Evolutionary conservation across 2,888 invertebrate genomes (phyloP).

Genomic region (Blastobasis adustella): DNA sequence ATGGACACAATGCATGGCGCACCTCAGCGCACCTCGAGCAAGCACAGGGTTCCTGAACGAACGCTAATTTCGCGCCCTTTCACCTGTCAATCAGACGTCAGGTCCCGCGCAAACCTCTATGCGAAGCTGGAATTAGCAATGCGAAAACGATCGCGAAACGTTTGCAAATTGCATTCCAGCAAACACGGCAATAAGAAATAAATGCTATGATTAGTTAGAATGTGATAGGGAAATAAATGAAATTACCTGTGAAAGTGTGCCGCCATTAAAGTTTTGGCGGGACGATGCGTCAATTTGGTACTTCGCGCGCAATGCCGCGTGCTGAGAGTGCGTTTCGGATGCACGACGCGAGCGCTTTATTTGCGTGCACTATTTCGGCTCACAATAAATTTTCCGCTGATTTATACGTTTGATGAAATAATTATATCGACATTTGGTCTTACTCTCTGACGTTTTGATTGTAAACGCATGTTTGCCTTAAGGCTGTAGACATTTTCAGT

Average conservation of each 20-base stretch:
- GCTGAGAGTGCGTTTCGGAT: constrained; percentile 13
- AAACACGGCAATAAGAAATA: constrained; percentile 28
- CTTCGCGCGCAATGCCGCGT: constrained; percentile 33
- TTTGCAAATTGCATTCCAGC: constrained; percentile 38
- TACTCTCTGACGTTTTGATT: too few species aligned
- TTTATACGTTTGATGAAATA: constrained; percentile 40
- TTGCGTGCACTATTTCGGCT: constrained; percentile 18
- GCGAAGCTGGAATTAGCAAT: constrained; percentile 43
- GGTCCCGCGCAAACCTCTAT: constrained; percentile 30
- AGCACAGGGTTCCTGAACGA: constrained; percentile 28
- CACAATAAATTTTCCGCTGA: constrained; percentile 34
- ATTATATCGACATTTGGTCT: constrained; percentile 38
- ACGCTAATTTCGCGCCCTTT: constrained; percentile 68
- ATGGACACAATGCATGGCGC: constrained; percentile 21
- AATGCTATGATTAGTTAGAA: constrained; percentile 40
- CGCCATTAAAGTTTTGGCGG: constrained; percentile 49
- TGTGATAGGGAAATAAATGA: constrained; percentile 30
- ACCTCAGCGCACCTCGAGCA: constrained; percentile 19
- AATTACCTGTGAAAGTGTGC: constrained; percentile 35
- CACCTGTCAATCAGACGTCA: constrained; percentile 68
- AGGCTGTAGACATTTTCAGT: too few species aligned
- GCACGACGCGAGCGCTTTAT: neutral
- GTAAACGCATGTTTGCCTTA: too few species aligned
- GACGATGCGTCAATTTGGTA: constrained; percentile 47
- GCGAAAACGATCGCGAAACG: constrained; percentile 32